Base-by-base conservation (phyloP, 2,797 vertebrate genomes). In the Phylloscopus collybita region DNA sequence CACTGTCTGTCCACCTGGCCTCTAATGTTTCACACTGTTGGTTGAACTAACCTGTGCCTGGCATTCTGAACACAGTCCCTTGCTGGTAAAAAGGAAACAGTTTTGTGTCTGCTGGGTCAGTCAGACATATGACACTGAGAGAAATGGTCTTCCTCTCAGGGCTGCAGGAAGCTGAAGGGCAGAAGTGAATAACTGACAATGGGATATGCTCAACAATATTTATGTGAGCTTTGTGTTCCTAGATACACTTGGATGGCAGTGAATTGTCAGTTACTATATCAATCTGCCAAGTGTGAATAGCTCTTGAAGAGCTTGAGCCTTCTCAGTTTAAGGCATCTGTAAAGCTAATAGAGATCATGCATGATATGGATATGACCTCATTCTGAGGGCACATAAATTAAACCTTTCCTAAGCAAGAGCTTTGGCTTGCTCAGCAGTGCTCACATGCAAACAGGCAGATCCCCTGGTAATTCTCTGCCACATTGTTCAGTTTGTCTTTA, bases 271-370 rank as follows among this genome's bases (percentile, higher is more conserved):
- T 98, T 94, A 96, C 97, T 98, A 97, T 97, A 98, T 98, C 98
- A 98, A 97, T 97, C 98, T 98, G 98, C 97, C 97, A 98, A 98
- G 96, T 93, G 93, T 98, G 98, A 98, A 98, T 98, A 84, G 97
- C 95, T 96, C 95, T 96, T 88, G 92, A 70, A 95, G 96, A 95
- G 95, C 90, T 92, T 66, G 91, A 94, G 84, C 95, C 61, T 94
- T 98, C 97, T 96, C 97, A 97, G 96, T 95, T 97, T 98, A 96
- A 98, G 94, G 90, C 96, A 95, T 96, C 97, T 96, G 84, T 97
- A 97, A 98, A 97, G 97, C 94, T 90, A 85, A 79, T 96, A 95
- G 95, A 96, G 80, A 96, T 96, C 83, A 86, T 96, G 97, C 97
- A 95, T 96, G 97, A 86, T 98, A 98, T 98, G 51, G 97, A 95